Conservation (phyloP, 2,797 vertebrate species). For the Amblyopsis hoosieri region DNA sequence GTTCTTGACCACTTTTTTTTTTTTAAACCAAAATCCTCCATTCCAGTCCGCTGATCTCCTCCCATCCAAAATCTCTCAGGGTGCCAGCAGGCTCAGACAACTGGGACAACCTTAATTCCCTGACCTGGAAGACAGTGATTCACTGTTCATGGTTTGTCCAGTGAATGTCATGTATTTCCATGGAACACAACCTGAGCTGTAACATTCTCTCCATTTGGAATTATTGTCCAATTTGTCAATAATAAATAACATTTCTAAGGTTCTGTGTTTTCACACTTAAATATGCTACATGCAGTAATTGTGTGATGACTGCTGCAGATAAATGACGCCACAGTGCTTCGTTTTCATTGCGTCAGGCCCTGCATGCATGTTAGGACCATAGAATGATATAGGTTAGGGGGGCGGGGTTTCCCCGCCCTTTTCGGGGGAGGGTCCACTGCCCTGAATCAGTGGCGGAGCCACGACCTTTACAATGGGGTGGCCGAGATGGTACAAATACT, state of each 20-base stretch:
- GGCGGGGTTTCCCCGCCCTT: too few relatives aligned
- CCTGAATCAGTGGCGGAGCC: too few relatives aligned
- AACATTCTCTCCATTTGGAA: conserved; percentile 20
- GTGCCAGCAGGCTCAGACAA: conserved; percentile 34
- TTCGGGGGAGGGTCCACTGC: too few relatives aligned
- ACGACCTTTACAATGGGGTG: too few relatives aligned
- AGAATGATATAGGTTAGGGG: too few relatives aligned
- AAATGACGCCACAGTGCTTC: too few relatives aligned
- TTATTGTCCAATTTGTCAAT: conserved; percentile 29
- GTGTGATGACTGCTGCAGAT: too few relatives aligned
- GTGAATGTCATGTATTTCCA: conserved; percentile 20
- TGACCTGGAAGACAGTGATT: conserved; percentile 9
- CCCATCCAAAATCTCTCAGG: conserved; percentile 55
- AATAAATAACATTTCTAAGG: conserved; percentile 49
- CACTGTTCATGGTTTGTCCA: background rate
- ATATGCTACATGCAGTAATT: too few relatives aligned
- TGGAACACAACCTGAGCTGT: conserved; percentile 24
- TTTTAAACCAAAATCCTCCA: conserved; percentile 11
- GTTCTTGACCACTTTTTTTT: background rate
- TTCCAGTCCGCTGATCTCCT: conserved; percentile 11
- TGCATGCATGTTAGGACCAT: too few relatives aligned
- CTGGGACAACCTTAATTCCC: conserved; percentile 12
- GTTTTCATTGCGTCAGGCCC: too few relatives aligned
- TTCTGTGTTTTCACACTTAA: background rate
- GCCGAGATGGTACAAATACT: too few relatives aligned